Conservation (phyloP, 2,797 vertebrate genomes). For the Enteromius anoplus region DNA sequence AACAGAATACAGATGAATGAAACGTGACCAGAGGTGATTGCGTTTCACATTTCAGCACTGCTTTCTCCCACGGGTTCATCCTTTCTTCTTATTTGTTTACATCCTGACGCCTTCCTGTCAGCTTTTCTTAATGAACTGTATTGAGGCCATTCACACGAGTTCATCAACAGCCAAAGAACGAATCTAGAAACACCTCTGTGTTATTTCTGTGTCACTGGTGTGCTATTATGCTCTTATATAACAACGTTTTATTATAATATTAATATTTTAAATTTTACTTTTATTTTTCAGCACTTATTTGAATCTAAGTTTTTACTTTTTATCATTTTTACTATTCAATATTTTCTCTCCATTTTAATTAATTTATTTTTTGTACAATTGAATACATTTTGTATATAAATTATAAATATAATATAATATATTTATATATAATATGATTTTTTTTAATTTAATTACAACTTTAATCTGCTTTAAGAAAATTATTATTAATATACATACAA, state of each 20-base stretch:
- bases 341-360: background rate
- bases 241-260: too few relatives aligned
- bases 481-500: background rate
- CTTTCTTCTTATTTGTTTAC: constrained; percentile 8
- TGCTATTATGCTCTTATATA: too few relatives aligned
- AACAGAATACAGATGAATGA: constrained; percentile 18
- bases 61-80: constrained; percentile 14
- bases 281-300: background rate
- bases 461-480: background rate
- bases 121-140: background rate
- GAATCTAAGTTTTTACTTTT: background rate
- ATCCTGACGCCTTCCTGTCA: background rate
- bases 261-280: background rate
- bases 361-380: background rate
- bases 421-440: too few relatives aligned
- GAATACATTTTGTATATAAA: too few relatives aligned
- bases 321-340: background rate
- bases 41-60: background rate
- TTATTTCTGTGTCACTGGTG: background rate
- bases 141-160: background rate
- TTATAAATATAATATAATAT: too few relatives aligned
- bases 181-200: background rate
- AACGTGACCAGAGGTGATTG: constrained; percentile 1
- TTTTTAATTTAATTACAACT: background rate
- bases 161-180: background rate